Evolutionary conservation across 2,113 vertebrate species (phyloP), one percentile per base, ranked within the genome.

Genomic region (Pseudorasbora parva): DNA sequence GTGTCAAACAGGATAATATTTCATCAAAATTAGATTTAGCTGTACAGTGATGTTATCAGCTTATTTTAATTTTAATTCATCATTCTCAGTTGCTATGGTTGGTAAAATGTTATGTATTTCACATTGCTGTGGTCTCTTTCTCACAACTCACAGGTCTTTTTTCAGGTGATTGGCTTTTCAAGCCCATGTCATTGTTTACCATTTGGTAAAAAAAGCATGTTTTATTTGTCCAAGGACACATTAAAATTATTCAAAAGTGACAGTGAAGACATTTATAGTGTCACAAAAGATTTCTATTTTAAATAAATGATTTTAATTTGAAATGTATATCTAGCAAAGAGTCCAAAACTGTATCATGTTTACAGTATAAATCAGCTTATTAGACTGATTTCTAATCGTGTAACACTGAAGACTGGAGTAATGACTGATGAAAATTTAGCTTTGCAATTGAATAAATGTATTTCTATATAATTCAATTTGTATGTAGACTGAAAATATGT

Each of bases 11-110:
- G n/a, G n/a, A n/a, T n/a, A n/a, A n/a, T n/a, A n/a, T n/a, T n/a
- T n/a, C n/a, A n/a, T n/a, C n/a, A n/a, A n/a, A n/a, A n/a, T n/a
- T n/a, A n/a, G n/a, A n/a, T n/a, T n/a, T n/a, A n/a, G n/a, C n/a
- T n/a, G n/a, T n/a, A n/a, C n/a, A n/a, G n/a, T n/a, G n/a, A n/a
- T n/a, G n/a, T n/a, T n/a, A n/a, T n/a, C n/a, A n/a, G n/a, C n/a
- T n/a, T n/a, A n/a, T n/a, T n/a, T n/a, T n/a, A n/a, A n/a, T n/a
- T n/a, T n/a, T n/a, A n/a, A n/a, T n/a, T 51, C 4, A 57, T 78
- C 37, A 74, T 66, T 78, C 21, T 62, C 45, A 79, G 43, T 62
- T 69, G 78, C 68, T 19, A 8, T 57, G 51, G 4, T 17, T 45
- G n/a, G n/a, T 51, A 57, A 19, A 56, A 15, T 45, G 6, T 21